phyloP scores from a whole-genome alignment of 2,797 vertebrate genomes.

The Xiphophorus birchmanni region DNA sequence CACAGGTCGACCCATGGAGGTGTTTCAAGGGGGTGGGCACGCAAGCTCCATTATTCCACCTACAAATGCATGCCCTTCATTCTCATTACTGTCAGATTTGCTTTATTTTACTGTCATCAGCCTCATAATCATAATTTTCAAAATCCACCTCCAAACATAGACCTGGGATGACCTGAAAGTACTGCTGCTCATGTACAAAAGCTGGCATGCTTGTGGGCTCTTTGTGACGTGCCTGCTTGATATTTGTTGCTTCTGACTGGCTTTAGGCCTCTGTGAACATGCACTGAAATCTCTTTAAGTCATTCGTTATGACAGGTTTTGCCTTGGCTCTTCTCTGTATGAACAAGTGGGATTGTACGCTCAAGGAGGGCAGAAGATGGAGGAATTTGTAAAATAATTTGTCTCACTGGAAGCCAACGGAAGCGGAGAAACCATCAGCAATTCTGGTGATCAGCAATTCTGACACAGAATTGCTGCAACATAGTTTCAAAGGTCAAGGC shows the following conservation, averaged over 20 bases:
- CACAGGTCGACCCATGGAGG: slow-evolving; percentile 34
- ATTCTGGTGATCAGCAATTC: too few relatives aligned
- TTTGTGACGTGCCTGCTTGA: slow-evolving; percentile 44
- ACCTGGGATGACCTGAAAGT: slow-evolving; percentile 53
- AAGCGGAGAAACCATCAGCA: not conserved
- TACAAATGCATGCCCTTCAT: slow-evolving; percentile 24
- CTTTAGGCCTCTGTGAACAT: slow-evolving; percentile 51
- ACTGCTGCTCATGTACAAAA: slow-evolving; percentile 48
- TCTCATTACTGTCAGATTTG: slow-evolving; percentile 43
- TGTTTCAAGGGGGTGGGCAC: slow-evolving; percentile 44
- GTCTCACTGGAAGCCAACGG: not conserved
- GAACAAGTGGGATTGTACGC: slow-evolving; percentile 46
- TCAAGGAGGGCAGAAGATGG: slow-evolving; percentile 23
- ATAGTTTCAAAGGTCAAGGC: not conserved
- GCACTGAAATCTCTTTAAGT: slow-evolving; percentile 63
- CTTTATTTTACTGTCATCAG: slow-evolving; percentile 40
- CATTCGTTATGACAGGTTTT: slow-evolving; percentile 64
- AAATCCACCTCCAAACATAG: slow-evolving; percentile 43
- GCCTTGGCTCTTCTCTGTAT: slow-evolving; percentile 37
- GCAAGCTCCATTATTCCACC: slow-evolving; percentile 18
- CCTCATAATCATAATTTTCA: slow-evolving; percentile 49
- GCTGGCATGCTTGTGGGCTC: slow-evolving; percentile 43
- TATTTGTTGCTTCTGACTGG: slow-evolving; percentile 55
- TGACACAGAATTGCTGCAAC: not conserved
- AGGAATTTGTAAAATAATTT: slow-evolving; percentile 4